Evolutionary conservation across 2,797 vertebrate species (phyloP), one percentile per base, ranked within the genome.

Genomic region (Prionace glauca): DNA sequence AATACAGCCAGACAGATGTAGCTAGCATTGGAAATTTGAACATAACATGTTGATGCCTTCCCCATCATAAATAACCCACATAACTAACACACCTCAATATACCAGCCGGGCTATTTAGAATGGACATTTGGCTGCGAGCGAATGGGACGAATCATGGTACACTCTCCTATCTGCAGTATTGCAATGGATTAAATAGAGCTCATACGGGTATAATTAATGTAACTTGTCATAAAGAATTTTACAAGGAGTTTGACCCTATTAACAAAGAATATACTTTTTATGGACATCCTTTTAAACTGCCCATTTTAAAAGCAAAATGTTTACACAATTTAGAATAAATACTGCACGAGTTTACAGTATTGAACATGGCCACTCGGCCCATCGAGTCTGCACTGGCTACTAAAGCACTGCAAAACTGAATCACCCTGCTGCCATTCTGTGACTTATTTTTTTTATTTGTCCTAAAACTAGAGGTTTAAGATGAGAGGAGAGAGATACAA

Each of bases 161-260:
- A 90, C 5, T 14, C 29, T 32, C 26, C 87, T 62, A 32, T 32
- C 20, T 60, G 12, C 14, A 62, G 56, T 11, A 32, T 90, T 12
- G 18, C 32, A 12, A 90, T 65, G 87, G 56, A 62, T 90, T 60
- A 29, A 81, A 41, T 41, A 41, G 56, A 90, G 87, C 24, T 87
- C 84, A 87, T 56, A 14, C 56, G 32, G 56, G 56, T n/a, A 11
- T 65, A 62, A 90, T 62, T 90, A 60, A n/a, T 90, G 16, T 16
- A 90, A n/a, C 50, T 62, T 32, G 56, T 90, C 87, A n/a, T 90
- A 7, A 90, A 62, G 24, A 65, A 90, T 60, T 62, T 65, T 90
- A 90, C 56, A 60, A 62, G 56, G 50, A n/a, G 87, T 62, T 90
- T n/a, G 50, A 90, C 56, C 87, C 56, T 90, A 90, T 90, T 90